Base-by-base conservation (phyloP, 2,888 invertebrate species). In the Synergus japonicus region DNA sequence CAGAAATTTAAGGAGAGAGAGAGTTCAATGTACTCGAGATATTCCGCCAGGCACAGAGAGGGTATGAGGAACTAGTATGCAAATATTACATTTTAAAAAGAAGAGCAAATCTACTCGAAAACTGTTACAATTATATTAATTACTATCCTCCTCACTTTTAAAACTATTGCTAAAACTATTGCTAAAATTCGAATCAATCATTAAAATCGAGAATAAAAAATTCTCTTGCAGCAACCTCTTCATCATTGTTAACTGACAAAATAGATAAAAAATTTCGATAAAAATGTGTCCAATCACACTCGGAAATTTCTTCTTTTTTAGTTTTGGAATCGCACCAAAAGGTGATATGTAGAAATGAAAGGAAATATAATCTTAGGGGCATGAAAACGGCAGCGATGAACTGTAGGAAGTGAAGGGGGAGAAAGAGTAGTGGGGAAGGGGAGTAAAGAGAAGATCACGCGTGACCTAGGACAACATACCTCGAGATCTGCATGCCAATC, bases 401-500 rank as follows among this genome's bases (percentile, higher is more conserved):
- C 44, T 67, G 78, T 76, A 69, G 73, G 79, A 76, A 43, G 82
- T 77, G 78, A 79, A 79, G 82, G 80, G 79, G 69, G 78, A 84
- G 81, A 79, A 80, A 79, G 80, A 78, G 78, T 66, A 76, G 77
- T 49, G 67, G 67, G 69, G 78, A 54, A 80, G 81, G 67, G 78
- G 77, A 83, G 78, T 79, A 76, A 79, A 80, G 82, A 79, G 82
- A 81, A 78, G 76, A 79, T 78, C 81, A 79, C 81, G 83, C 82
- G 79, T 81, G 82, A 79, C 78, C 83, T 78, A 82, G 83, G 82
- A 83, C 80, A 81, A 83, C 87, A 86, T 90, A 89, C 90, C 89
- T 88, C 90, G 89, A 89, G 91, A 91, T 90, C 90, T 91, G 91
- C 91, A 91, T 91, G 91, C 90, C 91, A 90, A 91, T 90, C 91